These are phyloP conservation scores for Stylophora pistillata DNA, from an alignment of 64 coral and sea anemone genomes.

Conservation along the genomic window DNA sequence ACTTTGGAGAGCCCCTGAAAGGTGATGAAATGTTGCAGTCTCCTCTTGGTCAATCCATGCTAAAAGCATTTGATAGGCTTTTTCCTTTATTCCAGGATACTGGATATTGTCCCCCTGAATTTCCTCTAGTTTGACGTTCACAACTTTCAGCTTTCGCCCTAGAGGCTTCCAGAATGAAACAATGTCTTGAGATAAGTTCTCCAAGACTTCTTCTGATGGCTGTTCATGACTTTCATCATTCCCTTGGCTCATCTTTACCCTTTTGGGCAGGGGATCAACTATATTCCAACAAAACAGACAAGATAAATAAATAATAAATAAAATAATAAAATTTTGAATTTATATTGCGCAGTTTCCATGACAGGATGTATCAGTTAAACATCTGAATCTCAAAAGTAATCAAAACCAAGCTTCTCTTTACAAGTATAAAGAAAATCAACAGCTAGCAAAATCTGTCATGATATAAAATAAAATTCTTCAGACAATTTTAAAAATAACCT, in stretches of 20 bases:
- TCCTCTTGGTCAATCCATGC: conserved; percentile 49
- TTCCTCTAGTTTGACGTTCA: conserved; percentile 64
- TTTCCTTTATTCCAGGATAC: conserved; percentile 51
- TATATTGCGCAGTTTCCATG: too few relatives aligned
- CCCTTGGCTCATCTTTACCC: background rate
- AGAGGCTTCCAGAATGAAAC: conserved; percentile 55
- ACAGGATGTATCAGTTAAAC: too few relatives aligned
- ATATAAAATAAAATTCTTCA: too few relatives aligned
- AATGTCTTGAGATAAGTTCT: conserved; percentile 43
- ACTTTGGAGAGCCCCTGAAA: conserved; percentile 52
- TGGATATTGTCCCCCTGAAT: conserved; percentile 60
- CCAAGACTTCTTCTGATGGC: conserved; percentile 44
- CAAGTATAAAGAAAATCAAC: too few relatives aligned
- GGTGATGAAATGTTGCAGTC: conserved; percentile 20
- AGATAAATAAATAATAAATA: background rate
- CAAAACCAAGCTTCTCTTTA: too few relatives aligned
- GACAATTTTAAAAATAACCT: too few relatives aligned
- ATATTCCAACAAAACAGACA: background rate
- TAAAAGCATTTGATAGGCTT: conserved; percentile 73
- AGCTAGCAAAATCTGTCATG: too few relatives aligned
- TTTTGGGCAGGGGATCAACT: conserved; percentile 37
- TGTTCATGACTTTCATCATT: background rate
- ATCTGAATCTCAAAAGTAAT: too few relatives aligned
- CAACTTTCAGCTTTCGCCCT: conserved; percentile 61
- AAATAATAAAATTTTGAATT: background rate